Evolutionary conservation across 1,140 invertebrate species (phyloP).

Genomic region (Scaptomyza montana): DNA sequence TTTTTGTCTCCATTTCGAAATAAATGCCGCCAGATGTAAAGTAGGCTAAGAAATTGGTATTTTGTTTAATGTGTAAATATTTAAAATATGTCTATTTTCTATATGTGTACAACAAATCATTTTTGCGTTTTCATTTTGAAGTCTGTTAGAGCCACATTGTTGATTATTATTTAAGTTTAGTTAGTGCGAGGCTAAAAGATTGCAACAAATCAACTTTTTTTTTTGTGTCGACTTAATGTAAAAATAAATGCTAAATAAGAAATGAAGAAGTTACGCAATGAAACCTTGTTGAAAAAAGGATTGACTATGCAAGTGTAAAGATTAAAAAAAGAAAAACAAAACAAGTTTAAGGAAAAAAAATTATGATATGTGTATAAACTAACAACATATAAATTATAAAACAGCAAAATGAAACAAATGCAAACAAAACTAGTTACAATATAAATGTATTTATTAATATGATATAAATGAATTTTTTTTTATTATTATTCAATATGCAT

Average conservation of each 20-base stretch:
- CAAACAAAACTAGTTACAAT: conserved; percentile 61
- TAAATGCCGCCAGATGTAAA: conserved; percentile 32
- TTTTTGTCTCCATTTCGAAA: conserved; percentile 14
- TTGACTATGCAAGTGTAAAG: conserved; percentile 23
- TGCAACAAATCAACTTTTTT: conserved; percentile 15
- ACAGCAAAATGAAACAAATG: conserved; percentile 24
- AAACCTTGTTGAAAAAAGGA: conserved; percentile 9
- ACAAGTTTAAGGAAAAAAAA: conserved; percentile 24
- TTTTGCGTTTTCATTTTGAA: conserved; percentile 70
- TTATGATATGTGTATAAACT: conserved; percentile 21
- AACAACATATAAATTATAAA: conserved; percentile 19
- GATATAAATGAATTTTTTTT: conserved; percentile 40
- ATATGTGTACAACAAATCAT: conserved; percentile 30
- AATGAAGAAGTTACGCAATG: neutral
- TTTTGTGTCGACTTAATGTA: conserved; percentile 28
- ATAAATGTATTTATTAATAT: conserved; percentile 60
- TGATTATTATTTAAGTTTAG: conserved; percentile 84
- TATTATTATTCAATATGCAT: conserved; percentile 50
- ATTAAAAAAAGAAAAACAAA: neutral
- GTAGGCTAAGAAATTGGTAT: conserved; percentile 10
- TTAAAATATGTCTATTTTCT: conserved; percentile 39
- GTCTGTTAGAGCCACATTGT: conserved; percentile 80
- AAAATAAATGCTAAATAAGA: conserved; percentile 2
- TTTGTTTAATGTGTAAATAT: conserved; percentile 29
- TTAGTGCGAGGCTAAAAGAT: conserved; percentile 80